Conservation (phyloP, 2,888 invertebrate genomes). For the Bellardia pandia region DNA sequence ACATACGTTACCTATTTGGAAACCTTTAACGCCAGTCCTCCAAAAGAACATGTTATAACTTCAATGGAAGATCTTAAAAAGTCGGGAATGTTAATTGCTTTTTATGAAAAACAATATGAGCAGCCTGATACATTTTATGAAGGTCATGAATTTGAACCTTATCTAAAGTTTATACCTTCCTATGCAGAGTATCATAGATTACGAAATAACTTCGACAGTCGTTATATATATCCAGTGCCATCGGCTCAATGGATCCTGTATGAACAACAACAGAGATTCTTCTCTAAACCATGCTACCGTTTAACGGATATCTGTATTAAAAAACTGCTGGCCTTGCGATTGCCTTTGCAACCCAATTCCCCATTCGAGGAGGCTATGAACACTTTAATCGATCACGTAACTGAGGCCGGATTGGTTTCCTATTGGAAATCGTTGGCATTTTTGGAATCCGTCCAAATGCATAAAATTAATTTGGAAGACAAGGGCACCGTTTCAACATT, state of each 20-base stretch:
- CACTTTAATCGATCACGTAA: conserved; percentile 61
- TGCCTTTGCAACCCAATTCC: conserved; percentile 71
- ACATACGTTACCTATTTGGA: conserved; percentile 74
- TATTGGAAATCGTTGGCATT: conserved; percentile 70
- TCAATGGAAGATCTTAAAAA: conserved; percentile 60
- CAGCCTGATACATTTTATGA: not conserved
- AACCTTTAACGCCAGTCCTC: conserved; percentile 71
- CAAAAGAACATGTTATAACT: conserved; percentile 53
- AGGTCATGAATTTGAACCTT: not conserved
- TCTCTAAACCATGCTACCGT: conserved; percentile 70
- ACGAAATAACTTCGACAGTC: conserved; percentile 48
- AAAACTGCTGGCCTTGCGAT: conserved; percentile 49
- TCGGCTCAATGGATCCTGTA: conserved; percentile 64
- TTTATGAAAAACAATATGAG: conserved; percentile 36
- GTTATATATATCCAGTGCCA: conserved; percentile 72
- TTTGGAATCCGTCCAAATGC: conserved; percentile 65
- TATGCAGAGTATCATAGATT: conserved; percentile 10
- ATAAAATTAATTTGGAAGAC: conserved; percentile 52
- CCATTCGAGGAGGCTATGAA: conserved; percentile 68
- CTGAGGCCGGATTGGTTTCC: conserved; percentile 62
- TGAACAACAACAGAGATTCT: conserved; percentile 72
- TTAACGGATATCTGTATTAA: conserved; percentile 69
- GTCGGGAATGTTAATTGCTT: conserved; percentile 49
- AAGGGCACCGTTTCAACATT: conserved; percentile 24
- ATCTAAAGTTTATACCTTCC: conserved; percentile 26